Percentiles rank a stretch among this genome's conserved stretches.
phyloP scores from a whole-genome alignment of 2,888 invertebrate species.

The Minunthozetes semirufus region DNA sequence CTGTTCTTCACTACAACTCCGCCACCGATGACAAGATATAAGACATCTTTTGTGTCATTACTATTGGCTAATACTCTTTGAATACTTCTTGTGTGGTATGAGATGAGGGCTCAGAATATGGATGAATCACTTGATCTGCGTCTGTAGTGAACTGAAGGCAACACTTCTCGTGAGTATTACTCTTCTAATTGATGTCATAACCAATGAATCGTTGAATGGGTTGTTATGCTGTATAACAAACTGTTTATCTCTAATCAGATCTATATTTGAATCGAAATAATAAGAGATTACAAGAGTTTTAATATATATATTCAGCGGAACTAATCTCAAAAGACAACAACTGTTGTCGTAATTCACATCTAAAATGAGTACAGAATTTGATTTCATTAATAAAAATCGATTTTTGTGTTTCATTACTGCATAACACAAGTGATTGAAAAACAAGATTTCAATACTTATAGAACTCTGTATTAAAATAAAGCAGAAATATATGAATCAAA shows the following conservation, averaged over 20 bases:
- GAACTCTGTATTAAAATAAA: too few species aligned
- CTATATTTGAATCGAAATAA: neutral
- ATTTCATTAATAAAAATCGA: neutral
- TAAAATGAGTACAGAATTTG: too few species aligned
- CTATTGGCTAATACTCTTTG: neutral
- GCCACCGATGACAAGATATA: neutral
- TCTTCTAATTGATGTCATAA: too few species aligned
- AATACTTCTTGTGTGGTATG: neutral
- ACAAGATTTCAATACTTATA: too few species aligned
- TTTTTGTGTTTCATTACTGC: too few species aligned
- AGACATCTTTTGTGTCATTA: neutral
- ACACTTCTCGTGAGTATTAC: neutral
- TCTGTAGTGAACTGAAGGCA: neutral
- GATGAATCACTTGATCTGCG: neutral
- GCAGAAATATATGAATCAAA: too few species aligned
- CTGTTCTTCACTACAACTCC: neutral
- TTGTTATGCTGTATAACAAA: too few species aligned
- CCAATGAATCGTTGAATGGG: too few species aligned
- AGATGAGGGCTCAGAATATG: neutral
- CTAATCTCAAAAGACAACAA: conserved; percentile 1
- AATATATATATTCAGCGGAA: neutral
- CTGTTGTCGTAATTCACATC: neutral
- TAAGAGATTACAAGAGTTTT: neutral
- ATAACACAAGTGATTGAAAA: too few species aligned
- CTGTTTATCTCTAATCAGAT: neutral